Conservation (phyloP, 2,797 vertebrate genomes). For the Gastrophryne carolinensis region DNA sequence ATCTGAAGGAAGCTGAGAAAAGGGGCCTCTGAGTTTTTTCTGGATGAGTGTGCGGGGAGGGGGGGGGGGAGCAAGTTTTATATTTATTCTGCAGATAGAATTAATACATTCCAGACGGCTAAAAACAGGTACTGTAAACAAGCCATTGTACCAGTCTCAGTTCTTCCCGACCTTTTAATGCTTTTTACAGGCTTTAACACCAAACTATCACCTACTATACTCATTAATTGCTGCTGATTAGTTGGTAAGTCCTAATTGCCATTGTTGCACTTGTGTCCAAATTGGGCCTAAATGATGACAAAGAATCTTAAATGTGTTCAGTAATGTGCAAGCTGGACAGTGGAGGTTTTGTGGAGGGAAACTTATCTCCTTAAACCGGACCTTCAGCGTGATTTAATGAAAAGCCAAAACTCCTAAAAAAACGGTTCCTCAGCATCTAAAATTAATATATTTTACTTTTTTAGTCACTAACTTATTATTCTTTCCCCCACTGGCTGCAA, state of each 20-base stretch:
- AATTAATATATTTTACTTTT: too few relatives aligned
- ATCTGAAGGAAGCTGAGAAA: conserved; percentile 51
- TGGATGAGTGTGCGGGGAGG: neutral
- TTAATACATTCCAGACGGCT: conserved; percentile 6
- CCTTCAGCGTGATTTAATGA: too few relatives aligned
- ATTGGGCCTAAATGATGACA: neutral
- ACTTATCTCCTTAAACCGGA: too few relatives aligned
- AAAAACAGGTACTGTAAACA: conserved; percentile 10
- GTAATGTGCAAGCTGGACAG: neutral
- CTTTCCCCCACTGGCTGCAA: too few relatives aligned
- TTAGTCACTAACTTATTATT: too few relatives aligned
- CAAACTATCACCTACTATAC: neutral
- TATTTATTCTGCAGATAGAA: conserved; percentile 15
- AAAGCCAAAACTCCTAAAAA: too few relatives aligned
- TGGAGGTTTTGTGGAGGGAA: neutral
- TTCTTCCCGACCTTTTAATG: neutral
- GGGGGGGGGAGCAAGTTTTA: neutral
- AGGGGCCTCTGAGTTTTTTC: conserved; percentile 16
- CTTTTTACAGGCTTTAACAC: neutral
- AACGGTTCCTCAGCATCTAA: too few relatives aligned
- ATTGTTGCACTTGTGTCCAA: neutral
- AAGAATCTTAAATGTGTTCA: neutral
- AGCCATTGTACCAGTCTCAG: conserved; percentile 1
- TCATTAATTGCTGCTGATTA: neutral
- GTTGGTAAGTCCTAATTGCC: neutral